phyloP scores from a whole-genome alignment of 2,888 invertebrate genomes.

The Acrobasis suavella region DNA sequence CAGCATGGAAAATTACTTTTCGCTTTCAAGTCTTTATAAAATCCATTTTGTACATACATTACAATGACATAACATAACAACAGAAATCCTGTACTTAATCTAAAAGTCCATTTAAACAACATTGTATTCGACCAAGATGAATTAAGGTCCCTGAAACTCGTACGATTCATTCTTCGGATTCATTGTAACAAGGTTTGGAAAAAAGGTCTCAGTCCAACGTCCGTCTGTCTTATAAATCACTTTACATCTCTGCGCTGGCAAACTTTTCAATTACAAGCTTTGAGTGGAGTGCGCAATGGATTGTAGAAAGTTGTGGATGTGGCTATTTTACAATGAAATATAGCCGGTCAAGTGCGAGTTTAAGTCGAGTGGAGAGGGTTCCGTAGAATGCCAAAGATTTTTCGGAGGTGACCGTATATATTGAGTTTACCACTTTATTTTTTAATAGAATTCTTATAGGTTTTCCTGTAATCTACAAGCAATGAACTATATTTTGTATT shows the following conservation, averaged over 20 bases:
- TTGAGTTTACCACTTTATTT: no score
- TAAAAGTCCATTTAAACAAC: conserved; percentile 3
- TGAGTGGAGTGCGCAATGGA: conserved; percentile 49
- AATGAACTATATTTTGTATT: no score
- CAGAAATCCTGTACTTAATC: neutral
- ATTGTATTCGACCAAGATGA: conserved; percentile 26
- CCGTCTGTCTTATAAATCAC: conserved; percentile 77
- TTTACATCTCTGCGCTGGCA: conserved; percentile 70
- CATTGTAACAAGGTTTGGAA: conserved; percentile 57
- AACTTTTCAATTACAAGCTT: conserved; percentile 79
- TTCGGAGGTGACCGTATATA: no score
- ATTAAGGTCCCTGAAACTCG: conserved; percentile 33
- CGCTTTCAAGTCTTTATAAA: no score
- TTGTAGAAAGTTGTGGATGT: conserved; percentile 35
- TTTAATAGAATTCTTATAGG: no score
- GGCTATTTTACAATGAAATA: conserved; percentile 30
- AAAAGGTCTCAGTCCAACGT: conserved; percentile 64
- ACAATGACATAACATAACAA: no score
- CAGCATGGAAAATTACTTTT: no score
- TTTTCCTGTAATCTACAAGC: no score
- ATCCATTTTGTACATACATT: no score
- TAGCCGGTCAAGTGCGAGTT: no score
- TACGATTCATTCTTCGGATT: conserved; percentile 35
- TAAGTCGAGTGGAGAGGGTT: no score
- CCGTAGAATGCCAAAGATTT: no score